Evolutionary conservation across 1,140 invertebrate species (phyloP), one percentile per base, ranked within the genome.

Genomic region (Trichomalopsis sarcophagae): DNA sequence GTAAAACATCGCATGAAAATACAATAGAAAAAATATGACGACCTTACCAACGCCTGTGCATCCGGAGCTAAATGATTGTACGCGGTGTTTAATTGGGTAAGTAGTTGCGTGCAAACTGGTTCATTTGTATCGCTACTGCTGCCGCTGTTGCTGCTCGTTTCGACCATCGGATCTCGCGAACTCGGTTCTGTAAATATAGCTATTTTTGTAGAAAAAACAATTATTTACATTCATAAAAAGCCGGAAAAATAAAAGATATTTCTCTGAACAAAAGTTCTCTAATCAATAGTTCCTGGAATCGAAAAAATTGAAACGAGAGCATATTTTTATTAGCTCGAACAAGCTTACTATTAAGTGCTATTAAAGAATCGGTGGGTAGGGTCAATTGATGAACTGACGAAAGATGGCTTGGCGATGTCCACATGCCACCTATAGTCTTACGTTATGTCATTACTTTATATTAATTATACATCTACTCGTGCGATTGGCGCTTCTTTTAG

Each of bases 11-110:
- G 11, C 36, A 9, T 9, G 75, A 73, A 68, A 21, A 69, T 75
- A 62, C n/a, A 79, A 73, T 62, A 6, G 33, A 36, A 62, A 30
- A 40, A 36, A 36, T 7, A 74, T 33, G 85, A 82, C 74, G 69
- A 76, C 89, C 91, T 93, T 84, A 93, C 92, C 84, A 93, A 86
- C 27, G 92, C 92, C 88, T 93, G 92, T 74, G 92, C 92, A 89
- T 93, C 92, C 33, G 92, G 92, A 74, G 92, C 92, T 80, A 93
- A 89, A 88, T 93, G 92, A 81, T 92, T 92, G 89, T 93, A 93
- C 17, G 92, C 92, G 71, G 92, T 92, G 84, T 93, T 93, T 82
- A 93, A 90, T 86, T 93, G 92, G 47, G 92, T 93, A 80, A 93
- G 89, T 40, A 93, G 84, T 87, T 93, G 92, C 75, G 92, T 91